Conservation (phyloP, 2,797 vertebrate genomes). For the Melanogrammus aeglefinus region DNA sequence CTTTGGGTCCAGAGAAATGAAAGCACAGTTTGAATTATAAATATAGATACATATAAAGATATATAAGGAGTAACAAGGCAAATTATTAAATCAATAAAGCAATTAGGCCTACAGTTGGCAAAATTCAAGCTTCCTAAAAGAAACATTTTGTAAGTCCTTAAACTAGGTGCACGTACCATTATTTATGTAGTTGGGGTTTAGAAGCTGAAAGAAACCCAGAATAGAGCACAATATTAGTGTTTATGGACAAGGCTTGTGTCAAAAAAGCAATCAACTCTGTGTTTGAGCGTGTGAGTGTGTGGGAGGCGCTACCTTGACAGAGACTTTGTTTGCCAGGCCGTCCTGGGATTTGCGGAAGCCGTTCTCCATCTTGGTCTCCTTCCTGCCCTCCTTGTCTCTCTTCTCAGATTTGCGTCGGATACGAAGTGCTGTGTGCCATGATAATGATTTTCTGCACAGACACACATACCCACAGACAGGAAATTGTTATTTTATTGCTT, state of each 20-base stretch:
- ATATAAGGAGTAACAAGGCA: no score
- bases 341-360: slow-evolving; percentile 94
- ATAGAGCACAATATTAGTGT: background rate
- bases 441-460: slow-evolving; percentile 88
- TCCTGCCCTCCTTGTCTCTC: slow-evolving; percentile 94
- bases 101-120: background rate
- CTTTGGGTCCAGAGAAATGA: background rate
- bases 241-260: background rate
- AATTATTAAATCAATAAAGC: background rate
- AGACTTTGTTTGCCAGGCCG: slow-evolving; percentile 90
- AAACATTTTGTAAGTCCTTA: background rate
- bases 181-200: slow-evolving; percentile 96
- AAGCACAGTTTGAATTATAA: background rate
- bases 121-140: background rate
- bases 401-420: slow-evolving; percentile 97
- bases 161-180: slow-evolving; percentile 80
- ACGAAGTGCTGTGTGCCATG: slow-evolving; percentile 98
- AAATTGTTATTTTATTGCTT: background rate
- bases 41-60: no score
- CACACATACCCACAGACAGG: background rate
- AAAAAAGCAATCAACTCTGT: background rate
- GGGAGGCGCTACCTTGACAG: slow-evolving; percentile 84
- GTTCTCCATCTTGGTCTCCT: slow-evolving; percentile 89
- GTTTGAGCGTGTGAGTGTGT: background rate
- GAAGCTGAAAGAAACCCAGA: slow-evolving; percentile 80